Percentiles rank a stretch among this genome's conserved stretches.
Evolutionary conservation across 2,797 vertebrate genomes (phyloP).

Genomic region (Amblyraja radiata): DNA sequence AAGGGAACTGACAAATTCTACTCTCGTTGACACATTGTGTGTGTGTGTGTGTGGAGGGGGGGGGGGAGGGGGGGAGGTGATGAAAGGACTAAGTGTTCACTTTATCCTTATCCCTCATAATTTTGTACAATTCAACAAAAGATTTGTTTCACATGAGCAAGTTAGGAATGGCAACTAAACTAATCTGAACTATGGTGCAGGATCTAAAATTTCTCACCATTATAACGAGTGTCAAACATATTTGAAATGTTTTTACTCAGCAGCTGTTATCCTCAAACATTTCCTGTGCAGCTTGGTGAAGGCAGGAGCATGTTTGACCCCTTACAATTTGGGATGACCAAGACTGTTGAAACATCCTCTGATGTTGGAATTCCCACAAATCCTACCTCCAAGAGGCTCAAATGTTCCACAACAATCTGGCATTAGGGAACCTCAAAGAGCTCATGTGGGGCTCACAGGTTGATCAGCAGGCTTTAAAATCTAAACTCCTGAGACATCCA

Average conservation of each 20-base stretch:
- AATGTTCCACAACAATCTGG: not conserved
- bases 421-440: not conserved
- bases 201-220: not conserved
- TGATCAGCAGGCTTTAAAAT: not conserved
- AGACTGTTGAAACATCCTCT: not conserved
- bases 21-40: not conserved
- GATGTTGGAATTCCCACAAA: not conserved
- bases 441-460: not conserved
- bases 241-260: not conserved
- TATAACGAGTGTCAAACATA: not conserved
- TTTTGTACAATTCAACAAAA: too few relatives aligned
- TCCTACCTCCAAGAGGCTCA: not conserved
- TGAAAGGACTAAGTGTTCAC: too few relatives aligned
- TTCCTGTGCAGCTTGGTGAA: not conserved
- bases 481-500: not conserved
- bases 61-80: too few relatives aligned
- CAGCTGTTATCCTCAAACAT: not conserved
- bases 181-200: not conserved
- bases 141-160: not conserved
- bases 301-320: not conserved
- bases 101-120: too few relatives aligned
- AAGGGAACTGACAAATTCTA: not conserved
- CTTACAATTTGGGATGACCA: not conserved
- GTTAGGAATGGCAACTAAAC: not conserved
- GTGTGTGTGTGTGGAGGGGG: too few relatives aligned